Conservation (phyloP, 2,888 invertebrate species). For the Microctonus hyperodae region DNA sequence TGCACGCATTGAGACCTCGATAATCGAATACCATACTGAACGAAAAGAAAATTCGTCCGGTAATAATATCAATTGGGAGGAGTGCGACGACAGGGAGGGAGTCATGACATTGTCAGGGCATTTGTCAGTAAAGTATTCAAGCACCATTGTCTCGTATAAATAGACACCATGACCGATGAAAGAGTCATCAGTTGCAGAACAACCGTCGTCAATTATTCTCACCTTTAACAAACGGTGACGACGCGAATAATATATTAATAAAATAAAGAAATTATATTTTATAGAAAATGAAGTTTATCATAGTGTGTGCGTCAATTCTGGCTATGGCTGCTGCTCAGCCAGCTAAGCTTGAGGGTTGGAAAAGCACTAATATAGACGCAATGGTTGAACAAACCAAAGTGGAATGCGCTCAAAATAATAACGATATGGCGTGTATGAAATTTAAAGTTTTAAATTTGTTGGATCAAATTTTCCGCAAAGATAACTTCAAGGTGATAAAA, state of each 20-base stretch:
- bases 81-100: constrained; percentile 3
- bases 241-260: too few species aligned
- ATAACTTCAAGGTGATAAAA: constrained; percentile 74
- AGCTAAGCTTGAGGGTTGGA: constrained; percentile 73
- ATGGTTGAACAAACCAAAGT: constrained; percentile 79
- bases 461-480: constrained; percentile 81
- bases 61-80: constrained; percentile 37
- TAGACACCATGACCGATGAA: constrained; percentile 53
- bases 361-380: constrained; percentile 74
- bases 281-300: constrained; percentile 49
- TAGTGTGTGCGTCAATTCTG: constrained; percentile 65
- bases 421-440: constrained; percentile 83
- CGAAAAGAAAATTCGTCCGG: constrained; percentile 61
- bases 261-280: background rate
- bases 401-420: constrained; percentile 77
- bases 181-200: constrained; percentile 58
- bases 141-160: constrained; percentile 54
- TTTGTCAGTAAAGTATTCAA: background rate
- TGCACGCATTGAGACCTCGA: constrained; percentile 59
- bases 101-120: background rate
- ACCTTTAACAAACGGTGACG: constrained; percentile 40
- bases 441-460: constrained; percentile 81
- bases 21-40: constrained; percentile 63
- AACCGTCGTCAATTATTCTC: constrained; percentile 48
- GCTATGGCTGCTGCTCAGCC: constrained; percentile 71